Percentiles rank a stretch among this genome's conserved stretches.
phyloP scores from a whole-genome alignment of 2,797 vertebrate genomes.

The Potorous gilbertii region DNA sequence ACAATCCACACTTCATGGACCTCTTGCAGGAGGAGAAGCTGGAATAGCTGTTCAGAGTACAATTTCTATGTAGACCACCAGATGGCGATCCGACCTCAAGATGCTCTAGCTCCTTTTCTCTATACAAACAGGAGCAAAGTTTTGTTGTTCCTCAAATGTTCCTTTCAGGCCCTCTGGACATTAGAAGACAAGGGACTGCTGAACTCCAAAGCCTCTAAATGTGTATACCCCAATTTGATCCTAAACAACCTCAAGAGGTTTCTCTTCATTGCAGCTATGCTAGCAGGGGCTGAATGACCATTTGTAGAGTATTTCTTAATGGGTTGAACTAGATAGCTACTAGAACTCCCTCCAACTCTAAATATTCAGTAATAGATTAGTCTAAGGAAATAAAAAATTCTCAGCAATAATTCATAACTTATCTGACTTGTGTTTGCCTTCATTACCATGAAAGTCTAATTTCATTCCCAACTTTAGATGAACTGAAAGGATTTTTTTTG shows the following conservation, averaged over 20 bases:
- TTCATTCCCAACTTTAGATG: background rate
- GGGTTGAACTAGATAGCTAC: background rate
- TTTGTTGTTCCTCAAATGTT: background rate
- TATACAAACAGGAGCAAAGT: background rate
- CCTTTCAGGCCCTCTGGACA: background rate
- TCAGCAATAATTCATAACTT: background rate
- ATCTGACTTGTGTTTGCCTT: background rate
- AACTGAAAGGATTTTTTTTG: background rate
- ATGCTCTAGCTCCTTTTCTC: background rate
- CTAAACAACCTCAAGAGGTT: background rate
- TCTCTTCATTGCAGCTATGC: background rate
- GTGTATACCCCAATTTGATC: background rate
- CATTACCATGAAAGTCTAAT: background rate
- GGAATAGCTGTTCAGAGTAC: background rate
- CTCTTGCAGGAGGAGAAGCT: background rate
- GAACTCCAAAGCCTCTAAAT: background rate
- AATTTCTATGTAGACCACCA: background rate
- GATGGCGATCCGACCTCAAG: background rate
- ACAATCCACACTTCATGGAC: background rate
- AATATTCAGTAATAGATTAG: background rate
- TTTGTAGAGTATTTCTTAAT: background rate
- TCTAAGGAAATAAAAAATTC: background rate
- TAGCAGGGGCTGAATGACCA: background rate
- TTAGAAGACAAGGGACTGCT: background rate
- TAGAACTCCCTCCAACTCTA: background rate